phyloP scores from a whole-genome alignment of 2,888 invertebrate species.

The Acanthosepion esculentum region DNA sequence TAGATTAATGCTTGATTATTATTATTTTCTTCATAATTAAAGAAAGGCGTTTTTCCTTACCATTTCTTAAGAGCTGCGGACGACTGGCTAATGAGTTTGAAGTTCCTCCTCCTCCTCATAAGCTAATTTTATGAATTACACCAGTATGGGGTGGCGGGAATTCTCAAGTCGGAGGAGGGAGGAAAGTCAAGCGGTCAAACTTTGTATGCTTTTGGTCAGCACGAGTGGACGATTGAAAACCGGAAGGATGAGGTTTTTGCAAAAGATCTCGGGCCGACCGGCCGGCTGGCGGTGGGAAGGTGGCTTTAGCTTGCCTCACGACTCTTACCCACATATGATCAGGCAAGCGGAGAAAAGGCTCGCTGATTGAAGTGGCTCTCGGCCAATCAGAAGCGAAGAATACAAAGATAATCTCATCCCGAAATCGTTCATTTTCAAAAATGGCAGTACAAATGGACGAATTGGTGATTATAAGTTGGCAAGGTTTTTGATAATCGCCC shows the following conservation, averaged over 20 bases:
- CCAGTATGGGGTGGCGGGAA: too few species aligned
- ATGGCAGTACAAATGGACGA: background rate
- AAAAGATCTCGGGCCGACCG: background rate
- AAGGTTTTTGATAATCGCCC: slow-evolving; percentile 18
- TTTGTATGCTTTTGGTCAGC: background rate
- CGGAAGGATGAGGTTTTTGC: background rate
- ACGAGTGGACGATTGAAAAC: background rate
- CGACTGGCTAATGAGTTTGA: too few species aligned
- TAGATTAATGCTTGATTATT: too few species aligned
- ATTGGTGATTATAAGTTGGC: background rate
- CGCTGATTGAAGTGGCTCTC: background rate
- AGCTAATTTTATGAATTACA: too few species aligned
- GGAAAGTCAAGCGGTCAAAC: background rate
- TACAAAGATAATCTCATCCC: background rate
- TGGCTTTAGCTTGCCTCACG: background rate
- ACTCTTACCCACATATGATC: background rate
- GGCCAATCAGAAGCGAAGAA: background rate
- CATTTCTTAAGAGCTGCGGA: too few species aligned
- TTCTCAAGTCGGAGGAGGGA: background rate
- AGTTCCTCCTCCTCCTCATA: too few species aligned
- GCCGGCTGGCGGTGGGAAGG: background rate
- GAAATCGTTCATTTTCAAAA: background rate
- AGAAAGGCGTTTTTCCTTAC: too few species aligned
- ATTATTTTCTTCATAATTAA: too few species aligned
- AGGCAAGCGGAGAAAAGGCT: background rate